Conservation (phyloP, 92 coral and sea anemone genomes). For the Porites lobata region DNA sequence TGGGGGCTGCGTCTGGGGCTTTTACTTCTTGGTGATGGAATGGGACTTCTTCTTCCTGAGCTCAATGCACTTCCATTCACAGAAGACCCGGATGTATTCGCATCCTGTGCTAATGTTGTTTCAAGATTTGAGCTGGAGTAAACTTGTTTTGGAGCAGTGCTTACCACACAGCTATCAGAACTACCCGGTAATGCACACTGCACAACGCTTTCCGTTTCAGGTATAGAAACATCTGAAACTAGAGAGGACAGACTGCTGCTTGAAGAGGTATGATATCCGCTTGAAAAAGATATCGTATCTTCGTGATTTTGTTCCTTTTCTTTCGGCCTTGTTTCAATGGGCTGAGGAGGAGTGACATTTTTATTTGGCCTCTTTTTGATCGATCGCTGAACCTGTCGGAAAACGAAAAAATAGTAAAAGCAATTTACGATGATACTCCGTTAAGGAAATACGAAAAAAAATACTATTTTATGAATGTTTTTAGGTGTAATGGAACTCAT, state of each 20-base stretch:
- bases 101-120: slow-evolving; percentile 26
- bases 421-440: not conserved
- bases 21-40: slow-evolving; percentile 32
- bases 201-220: slow-evolving; percentile 5
- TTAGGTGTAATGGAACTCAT: too few relatives aligned
- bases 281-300: slow-evolving; percentile 25
- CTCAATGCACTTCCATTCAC: not conserved
- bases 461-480: too few relatives aligned
- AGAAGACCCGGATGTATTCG: not conserved
- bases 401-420: not conserved
- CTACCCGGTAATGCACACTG: slow-evolving; percentile 15
- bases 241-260: slow-evolving; percentile 32
- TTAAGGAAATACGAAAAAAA: not conserved
- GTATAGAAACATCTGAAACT: slow-evolving; percentile 8
- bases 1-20: not conserved
- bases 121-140: slow-evolving; percentile 19
- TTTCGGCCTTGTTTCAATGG: not conserved
- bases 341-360: not conserved
- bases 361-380: slow-evolving; percentile 17
- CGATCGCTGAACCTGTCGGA: slow-evolving; percentile 31
- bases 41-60: slow-evolving; percentile 36
- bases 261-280: slow-evolving; percentile 50
- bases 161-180: not conserved
- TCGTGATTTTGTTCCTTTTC: slow-evolving; percentile 15
- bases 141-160: not conserved